phyloP scores from a whole-genome alignment of 1,140 invertebrate species.

The Thaumatotibia leucotreta region DNA sequence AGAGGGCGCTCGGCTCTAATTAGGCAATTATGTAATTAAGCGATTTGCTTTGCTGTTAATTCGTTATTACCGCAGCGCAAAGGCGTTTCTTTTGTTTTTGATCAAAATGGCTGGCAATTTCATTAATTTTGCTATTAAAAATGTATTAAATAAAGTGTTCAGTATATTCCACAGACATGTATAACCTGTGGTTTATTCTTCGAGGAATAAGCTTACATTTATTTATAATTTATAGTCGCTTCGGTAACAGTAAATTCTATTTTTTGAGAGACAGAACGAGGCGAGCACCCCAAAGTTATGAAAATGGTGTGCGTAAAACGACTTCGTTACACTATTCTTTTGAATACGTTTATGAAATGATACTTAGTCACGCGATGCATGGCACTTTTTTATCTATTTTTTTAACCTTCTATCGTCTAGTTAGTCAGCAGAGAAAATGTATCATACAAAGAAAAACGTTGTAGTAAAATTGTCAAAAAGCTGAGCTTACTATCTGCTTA shows the following conservation, averaged over 20 bases:
- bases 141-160: not conserved
- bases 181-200: not conserved
- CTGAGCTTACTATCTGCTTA: too few species aligned
- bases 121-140: constrained; percentile 4
- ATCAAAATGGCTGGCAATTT: not conserved
- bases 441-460: not conserved
- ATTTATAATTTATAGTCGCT: not conserved
- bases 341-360: not conserved
- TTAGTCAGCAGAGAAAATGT: not conserved
- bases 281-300: not conserved
- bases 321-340: not conserved
- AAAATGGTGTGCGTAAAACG: not conserved
- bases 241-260: too few species aligned
- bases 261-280: not conserved
- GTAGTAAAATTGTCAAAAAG: not conserved
- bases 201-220: not conserved
- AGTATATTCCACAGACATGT: too few species aligned
- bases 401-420: not conserved
- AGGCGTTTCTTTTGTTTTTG: not conserved
- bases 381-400: not conserved
- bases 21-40: constrained; percentile 33
- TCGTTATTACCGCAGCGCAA: not conserved
- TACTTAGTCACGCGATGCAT: not conserved
- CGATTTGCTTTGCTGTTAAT: constrained; percentile 6
- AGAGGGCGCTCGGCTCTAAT: constrained; percentile 22